Evolutionary conservation across 2,113 vertebrate species (phyloP), one percentile per base, ranked within the genome.

Genomic region (Trogon surrucura): DNA sequence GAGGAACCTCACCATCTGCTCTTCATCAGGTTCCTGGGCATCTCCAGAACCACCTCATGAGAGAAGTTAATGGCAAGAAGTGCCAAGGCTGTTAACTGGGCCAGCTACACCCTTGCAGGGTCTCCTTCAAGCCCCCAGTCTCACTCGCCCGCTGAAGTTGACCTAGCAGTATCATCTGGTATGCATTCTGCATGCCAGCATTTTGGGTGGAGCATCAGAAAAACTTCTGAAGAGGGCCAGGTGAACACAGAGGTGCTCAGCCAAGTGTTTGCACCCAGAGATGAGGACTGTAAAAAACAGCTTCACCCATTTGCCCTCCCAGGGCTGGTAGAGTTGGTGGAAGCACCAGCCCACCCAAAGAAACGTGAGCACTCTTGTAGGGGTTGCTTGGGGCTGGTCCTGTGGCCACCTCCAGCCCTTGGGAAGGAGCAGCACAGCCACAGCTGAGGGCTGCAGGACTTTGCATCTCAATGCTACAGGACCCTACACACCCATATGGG

Each of bases 361-460:
- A 30, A 15, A 36, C 3, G 1, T 14, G 17, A 53, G 62, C 45
- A 70, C 10, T 4, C 0, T 2, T 19, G 14, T 17, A 72, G 41
- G 30, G 51, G 11, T 1, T 2, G 1, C 30, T 27, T 11, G 9
- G n/a, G 16, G 8, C 22, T 22, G 54, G 20, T 66, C 47, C 93
- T 62, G 47, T 54, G 83, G 71, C 57, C 53, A 53, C 45, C 57
- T 87, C 8, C 61, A 61, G 64, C 36, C 62, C 47, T 10, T 0
- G 0, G 18, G 41, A 34, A 85, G 45, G 5, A 85, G 80, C 44
- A 88, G 69, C 50, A 30, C 2, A 11, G 50, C 62, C 0, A 0
- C n/a, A 54, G 45, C 48, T 77, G 75, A 54, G 72, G 84, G 71
- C 11, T 48, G 32, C 21, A 32, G 70, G n/a, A 23, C n/a, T 22